Evolutionary conservation across 2,797 vertebrate genomes (phyloP).

Genomic region (Halcyon chelicuti): DNA sequence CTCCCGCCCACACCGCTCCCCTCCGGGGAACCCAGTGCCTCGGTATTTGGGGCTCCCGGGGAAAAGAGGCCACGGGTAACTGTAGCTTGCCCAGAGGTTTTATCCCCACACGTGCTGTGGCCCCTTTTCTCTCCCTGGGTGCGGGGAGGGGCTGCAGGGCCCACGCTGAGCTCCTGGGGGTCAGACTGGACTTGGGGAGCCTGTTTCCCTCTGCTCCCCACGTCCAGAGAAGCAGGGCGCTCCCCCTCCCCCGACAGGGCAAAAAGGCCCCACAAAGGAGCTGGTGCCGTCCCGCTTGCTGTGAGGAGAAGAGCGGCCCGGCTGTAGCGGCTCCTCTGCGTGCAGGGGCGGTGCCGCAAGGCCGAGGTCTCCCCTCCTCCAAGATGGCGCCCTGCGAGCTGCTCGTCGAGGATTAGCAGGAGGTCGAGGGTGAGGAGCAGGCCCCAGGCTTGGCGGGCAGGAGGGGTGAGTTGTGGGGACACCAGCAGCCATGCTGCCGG

Average conservation of each 20-base stretch:
- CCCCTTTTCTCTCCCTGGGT: background rate
- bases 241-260: fast-evolving
- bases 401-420: background rate
- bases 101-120: background rate
- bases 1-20: fast-evolving
- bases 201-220: background rate
- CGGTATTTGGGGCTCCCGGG: background rate
- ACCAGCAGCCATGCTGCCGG: fast-evolving
- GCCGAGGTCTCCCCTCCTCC: background rate
- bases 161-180: fast-evolving
- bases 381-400: background rate
- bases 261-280: background rate
- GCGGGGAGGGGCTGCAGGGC: background rate
- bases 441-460: background rate
- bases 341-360: background rate
- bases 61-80: background rate
- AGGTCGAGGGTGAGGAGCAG: fast-evolving
- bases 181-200: fast-evolving
- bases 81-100: background rate
- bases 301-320: background rate
- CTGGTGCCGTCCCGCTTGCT: fast-evolving
- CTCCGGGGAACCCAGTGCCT: background rate
- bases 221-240: fast-evolving
- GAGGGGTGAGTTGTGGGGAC: background rate
- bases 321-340: fast-evolving